phyloP scores from a whole-genome alignment of 2,888 invertebrate genomes.

The Synanthedon formicaeformis region DNA sequence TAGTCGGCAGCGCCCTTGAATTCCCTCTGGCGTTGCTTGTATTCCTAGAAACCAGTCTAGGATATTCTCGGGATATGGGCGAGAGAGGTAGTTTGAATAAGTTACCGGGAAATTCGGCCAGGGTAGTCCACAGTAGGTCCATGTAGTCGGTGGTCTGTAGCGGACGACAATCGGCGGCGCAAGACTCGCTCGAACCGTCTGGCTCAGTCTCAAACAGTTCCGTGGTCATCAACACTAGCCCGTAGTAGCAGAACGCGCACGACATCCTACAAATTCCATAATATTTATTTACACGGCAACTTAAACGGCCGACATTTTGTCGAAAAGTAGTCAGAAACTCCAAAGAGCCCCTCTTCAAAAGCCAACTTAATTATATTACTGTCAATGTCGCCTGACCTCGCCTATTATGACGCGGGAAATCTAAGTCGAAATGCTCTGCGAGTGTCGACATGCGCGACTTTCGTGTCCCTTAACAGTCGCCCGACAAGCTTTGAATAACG shows the following conservation, averaged over 20 bases:
- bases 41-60: not conserved
- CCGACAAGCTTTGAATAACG: too few species aligned
- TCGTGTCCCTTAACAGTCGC: too few species aligned
- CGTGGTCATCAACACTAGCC: constrained; percentile 93
- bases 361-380: too few species aligned
- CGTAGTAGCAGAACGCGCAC: constrained; percentile 96
- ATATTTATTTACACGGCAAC: not conserved
- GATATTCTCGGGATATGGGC: not conserved
- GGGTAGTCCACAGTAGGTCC: constrained; percentile 92
- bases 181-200: constrained; percentile 50
- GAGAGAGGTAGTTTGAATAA: not conserved
- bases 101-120: constrained; percentile 92
- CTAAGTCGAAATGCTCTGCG: too few species aligned
- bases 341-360: too few species aligned
- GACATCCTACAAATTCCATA: constrained; percentile 84
- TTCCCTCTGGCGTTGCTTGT: too few species aligned
- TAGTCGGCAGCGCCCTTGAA: too few species aligned
- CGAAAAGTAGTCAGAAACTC: too few species aligned
- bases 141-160: constrained; percentile 89
- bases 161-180: constrained; percentile 76
- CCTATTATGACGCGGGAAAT: too few species aligned
- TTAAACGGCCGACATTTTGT: too few species aligned
- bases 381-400: too few species aligned
- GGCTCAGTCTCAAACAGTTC: constrained; percentile 82
- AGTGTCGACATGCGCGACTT: too few species aligned